Base-by-base conservation (phyloP, 2,888 invertebrate genomes). In the Trachelus iudaicus region DNA sequence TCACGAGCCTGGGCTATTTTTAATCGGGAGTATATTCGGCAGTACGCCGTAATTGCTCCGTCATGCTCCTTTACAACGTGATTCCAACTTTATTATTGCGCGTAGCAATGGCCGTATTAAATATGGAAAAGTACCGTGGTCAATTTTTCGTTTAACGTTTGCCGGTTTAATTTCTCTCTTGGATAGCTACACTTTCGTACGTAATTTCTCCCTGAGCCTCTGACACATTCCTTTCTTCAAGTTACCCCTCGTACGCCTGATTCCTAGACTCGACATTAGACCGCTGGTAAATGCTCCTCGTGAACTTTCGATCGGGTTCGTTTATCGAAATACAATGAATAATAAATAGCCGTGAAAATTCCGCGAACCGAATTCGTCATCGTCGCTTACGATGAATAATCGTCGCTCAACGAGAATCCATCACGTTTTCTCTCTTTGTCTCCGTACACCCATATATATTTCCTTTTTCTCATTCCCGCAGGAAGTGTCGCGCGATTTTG, bases 141-240 rank as follows among this genome's bases (percentile, higher is more conserved):
- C 23, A 9, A 23, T 56, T 56, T 15, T 23, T 23, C 56, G 56
- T 23, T 9, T 23, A 56, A 56, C 23, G 56, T 23, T 56, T 9
- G 23, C 23, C 23, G 9, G 23, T 56, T 9, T 56, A 56, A 23
- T 56, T 56, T 56, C 56, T 56, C 56, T 56, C 56, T 23, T 9
- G 56, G 9, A 56, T 56, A 56, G 56, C 23, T 56, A 56, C 9
- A 86, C 86, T 86, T 86, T 86, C 86, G 77, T 85, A 81, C 79
- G 77, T 81, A 84, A 76, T 80, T 81, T 84, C 82, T 84, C 82
- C 79, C 15, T 31, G 83, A 78, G 80, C 79, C 75, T 35, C 34
- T 81, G 78, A 81, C 56, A 56, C 56, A 56, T 56, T 56, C 23
- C 56, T 85, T 83, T 83, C 75, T 56, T 83, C 84, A 83, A 84